phyloP scores from a whole-genome alignment of 2,888 invertebrate species.

The Clepsis dumicolana region DNA sequence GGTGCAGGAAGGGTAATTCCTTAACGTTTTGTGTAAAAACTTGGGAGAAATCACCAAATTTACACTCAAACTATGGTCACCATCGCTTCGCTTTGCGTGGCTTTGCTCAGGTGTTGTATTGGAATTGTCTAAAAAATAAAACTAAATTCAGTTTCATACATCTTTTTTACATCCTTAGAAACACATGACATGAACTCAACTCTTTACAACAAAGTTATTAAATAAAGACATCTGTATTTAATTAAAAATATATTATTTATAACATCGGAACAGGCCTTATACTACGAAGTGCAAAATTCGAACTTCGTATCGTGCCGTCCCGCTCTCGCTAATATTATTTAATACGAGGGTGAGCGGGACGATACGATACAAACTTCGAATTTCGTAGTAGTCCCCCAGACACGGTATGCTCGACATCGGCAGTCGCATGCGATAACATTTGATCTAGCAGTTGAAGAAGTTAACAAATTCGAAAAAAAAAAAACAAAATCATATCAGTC shows the following conservation, averaged over 20 bases:
- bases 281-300: too few relatives aligned
- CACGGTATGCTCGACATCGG: conserved; percentile 32
- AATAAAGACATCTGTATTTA: conserved; percentile 70
- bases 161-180: conserved; percentile 71
- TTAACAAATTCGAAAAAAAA: conserved; percentile 19
- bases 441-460: conserved; percentile 33
- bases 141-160: conserved; percentile 64
- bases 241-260: conserved; percentile 63
- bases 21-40: too few relatives aligned
- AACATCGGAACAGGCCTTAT: conserved; percentile 63
- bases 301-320: too few relatives aligned
- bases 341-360: too few relatives aligned
- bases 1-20: too few relatives aligned
- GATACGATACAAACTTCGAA: too few relatives aligned
- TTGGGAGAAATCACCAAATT: too few relatives aligned
- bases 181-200: conserved; percentile 64
- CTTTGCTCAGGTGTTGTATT: neutral
- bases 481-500: conserved; percentile 8
- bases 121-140: conserved; percentile 51
- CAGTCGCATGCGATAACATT: conserved; percentile 28
- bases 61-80: too few relatives aligned
- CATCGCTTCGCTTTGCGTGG: neutral
- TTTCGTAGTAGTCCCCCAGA: too few relatives aligned
- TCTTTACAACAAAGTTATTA: conserved; percentile 76
- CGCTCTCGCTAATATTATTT: too few relatives aligned